Evolutionary conservation across 2,888 invertebrate species (phyloP).

Genomic region (Cerceris rybyensis): DNA sequence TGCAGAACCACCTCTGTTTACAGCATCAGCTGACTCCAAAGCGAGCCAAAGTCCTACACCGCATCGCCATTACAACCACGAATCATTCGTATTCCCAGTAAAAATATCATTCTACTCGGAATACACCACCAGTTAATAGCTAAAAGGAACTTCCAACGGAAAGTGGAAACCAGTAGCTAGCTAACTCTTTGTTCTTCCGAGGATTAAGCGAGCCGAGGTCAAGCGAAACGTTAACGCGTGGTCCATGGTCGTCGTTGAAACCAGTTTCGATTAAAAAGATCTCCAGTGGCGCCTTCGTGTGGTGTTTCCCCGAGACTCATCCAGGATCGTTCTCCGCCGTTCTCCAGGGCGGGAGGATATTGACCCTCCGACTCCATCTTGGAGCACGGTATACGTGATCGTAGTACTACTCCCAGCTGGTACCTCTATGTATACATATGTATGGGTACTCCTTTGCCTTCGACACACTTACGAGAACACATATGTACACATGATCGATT

Average conservation of each 20-base stretch:
- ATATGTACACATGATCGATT: conserved; percentile 5
- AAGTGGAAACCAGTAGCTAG: conserved; percentile 45
- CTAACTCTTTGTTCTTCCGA: conserved; percentile 62
- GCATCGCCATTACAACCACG: too few species aligned
- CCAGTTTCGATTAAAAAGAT: conserved; percentile 69
- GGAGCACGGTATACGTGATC: conserved; percentile 76
- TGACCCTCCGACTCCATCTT: conserved; percentile 79
- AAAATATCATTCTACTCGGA: too few species aligned
- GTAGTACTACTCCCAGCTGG: conserved; percentile 77
- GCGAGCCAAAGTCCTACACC: background rate
- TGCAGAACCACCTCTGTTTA: conserved; percentile 4
- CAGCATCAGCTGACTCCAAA: conserved; percentile 17
- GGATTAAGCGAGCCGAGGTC: conserved; percentile 58
- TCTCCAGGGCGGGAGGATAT: conserved; percentile 80
- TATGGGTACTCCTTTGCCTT: conserved; percentile 23
- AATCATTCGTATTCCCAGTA: background rate
- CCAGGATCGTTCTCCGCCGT: conserved; percentile 75
- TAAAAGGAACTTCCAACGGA: conserved; percentile 11
- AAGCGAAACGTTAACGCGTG: conserved; percentile 60
- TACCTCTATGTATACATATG: conserved; percentile 32
- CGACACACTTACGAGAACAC: conserved; percentile 31
- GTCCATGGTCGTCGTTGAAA: conserved; percentile 63
- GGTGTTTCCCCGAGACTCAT: conserved; percentile 59
- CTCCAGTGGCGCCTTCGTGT: conserved; percentile 62
- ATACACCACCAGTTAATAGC: too few species aligned